Evolutionary conservation across 2,797 vertebrate species (phyloP).

Genomic region (Lithobates sylvaticus): DNA sequence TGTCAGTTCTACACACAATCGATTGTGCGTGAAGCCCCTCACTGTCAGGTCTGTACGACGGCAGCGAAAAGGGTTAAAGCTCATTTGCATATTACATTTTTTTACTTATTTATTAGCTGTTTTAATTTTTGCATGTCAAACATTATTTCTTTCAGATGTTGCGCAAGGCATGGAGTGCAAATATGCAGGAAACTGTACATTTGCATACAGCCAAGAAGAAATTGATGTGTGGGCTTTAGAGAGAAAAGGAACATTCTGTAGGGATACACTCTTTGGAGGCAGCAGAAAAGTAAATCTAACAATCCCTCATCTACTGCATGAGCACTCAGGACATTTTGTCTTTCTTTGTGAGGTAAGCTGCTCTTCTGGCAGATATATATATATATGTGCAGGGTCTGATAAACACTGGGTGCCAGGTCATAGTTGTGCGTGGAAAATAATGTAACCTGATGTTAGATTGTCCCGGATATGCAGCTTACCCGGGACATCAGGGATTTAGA

Average conservation of each 20-base stretch:
- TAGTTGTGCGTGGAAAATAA: background rate
- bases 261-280: constrained; percentile 90
- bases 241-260: constrained; percentile 92
- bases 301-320: constrained; percentile 89
- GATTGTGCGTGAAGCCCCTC: no score
- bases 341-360: constrained; percentile 93
- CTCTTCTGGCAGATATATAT: background rate
- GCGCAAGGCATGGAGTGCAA: constrained; percentile 90
- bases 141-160: constrained; percentile 80
- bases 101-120: no score
- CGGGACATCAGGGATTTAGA: no score
- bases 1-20: no score
- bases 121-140: background rate
- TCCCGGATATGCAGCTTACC: no score
- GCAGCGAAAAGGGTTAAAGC: no score
- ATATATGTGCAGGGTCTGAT: background rate
- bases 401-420: background rate
- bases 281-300: constrained; percentile 84
- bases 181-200: constrained; percentile 94
- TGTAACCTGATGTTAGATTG: no score
- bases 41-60: no score
- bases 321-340: constrained; percentile 94
- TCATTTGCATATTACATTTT: no score
- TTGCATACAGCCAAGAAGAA: constrained; percentile 98
- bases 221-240: constrained; percentile 97